These are phyloP conservation scores for Ailuropoda melanoleuca DNA, from an alignment of 2,113 vertebrate species.

Conservation along the genomic window DNA sequence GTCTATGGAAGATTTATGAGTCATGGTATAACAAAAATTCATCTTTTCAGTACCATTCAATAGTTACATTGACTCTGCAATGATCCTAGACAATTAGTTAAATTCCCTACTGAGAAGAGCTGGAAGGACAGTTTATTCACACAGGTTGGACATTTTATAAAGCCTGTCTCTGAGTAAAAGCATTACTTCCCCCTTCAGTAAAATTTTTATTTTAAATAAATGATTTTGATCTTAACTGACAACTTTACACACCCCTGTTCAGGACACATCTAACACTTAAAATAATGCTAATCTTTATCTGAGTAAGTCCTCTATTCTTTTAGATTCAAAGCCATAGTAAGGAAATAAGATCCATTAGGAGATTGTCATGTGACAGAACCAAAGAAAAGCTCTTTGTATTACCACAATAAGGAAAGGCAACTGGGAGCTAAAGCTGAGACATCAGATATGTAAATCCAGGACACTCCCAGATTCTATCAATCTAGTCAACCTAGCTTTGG, in stretches of 20 bases:
- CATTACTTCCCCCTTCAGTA: background rate
- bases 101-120: background rate
- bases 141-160: background rate
- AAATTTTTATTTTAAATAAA: slow-evolving; percentile 33
- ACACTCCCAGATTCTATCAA: background rate
- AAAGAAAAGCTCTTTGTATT: slow-evolving; percentile 52
- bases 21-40: background rate
- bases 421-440: background rate
- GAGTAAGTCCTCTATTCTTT: background rate
- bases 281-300: background rate
- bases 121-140: background rate
- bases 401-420: background rate
- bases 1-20: background rate
- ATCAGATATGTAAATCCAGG: background rate
- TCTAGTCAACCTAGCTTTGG: background rate
- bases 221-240: slow-evolving; percentile 28
- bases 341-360: slow-evolving; percentile 22
- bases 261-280: background rate
- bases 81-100: background rate
- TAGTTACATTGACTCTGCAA: background rate
- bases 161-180: background rate
- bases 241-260: background rate
- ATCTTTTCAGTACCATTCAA: background rate
- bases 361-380: slow-evolving; percentile 22
- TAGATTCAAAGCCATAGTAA: slow-evolving; percentile 10